phyloP scores from a whole-genome alignment of 2,797 vertebrate genomes.

The Hylomyscus alleni region DNA sequence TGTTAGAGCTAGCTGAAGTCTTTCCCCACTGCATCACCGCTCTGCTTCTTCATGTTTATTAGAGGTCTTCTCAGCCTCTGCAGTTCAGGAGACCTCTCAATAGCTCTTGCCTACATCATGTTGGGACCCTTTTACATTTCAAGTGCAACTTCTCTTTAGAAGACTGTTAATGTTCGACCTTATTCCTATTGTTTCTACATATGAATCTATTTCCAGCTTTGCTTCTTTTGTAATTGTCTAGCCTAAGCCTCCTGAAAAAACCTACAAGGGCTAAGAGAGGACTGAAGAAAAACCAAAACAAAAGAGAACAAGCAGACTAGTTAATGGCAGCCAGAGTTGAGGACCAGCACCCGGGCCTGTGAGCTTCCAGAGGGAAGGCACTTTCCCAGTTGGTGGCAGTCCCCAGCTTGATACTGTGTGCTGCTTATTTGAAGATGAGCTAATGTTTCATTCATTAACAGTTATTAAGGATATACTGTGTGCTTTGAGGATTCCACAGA shows the following conservation, averaged over 20 bases:
- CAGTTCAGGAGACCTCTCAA: conserved; percentile 4
- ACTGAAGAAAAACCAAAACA: background rate
- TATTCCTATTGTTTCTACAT: background rate
- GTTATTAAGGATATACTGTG: background rate
- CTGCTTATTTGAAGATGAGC: background rate
- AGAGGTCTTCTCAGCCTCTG: conserved; percentile 22
- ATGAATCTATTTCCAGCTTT: background rate
- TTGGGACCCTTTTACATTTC: conserved; percentile 51
- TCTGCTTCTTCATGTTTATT: conserved; percentile 33
- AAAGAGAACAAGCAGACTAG: background rate
- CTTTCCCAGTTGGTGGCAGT: background rate
- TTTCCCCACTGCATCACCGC: background rate
- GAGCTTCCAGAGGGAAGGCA: background rate
- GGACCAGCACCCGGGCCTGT: background rate
- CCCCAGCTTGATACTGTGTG: background rate
- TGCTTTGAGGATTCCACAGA: background rate
- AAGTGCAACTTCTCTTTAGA: conserved; percentile 11
- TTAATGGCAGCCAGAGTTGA: background rate
- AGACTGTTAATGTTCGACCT: background rate
- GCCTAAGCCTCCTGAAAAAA: background rate
- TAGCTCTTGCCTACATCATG: background rate
- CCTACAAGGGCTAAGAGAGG: background rate
- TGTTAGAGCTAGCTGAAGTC: background rate
- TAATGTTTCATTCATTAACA: background rate
- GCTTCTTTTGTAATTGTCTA: background rate